Evolutionary conservation across 1,140 invertebrate genomes (phyloP).

Genomic region (Cotesia chilonis): DNA sequence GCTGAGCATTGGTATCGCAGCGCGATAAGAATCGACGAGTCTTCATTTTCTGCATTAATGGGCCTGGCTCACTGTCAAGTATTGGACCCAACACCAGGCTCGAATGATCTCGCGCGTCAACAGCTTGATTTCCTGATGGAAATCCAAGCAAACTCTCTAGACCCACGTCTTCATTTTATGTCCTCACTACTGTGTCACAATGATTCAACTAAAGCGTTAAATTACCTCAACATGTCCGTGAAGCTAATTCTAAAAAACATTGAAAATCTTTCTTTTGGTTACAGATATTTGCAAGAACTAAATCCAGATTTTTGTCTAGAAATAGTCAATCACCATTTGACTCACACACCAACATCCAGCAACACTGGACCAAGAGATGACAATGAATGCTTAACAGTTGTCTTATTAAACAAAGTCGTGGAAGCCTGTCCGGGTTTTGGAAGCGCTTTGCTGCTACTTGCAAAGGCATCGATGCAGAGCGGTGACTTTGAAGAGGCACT

Average conservation of each 20-base stretch:
- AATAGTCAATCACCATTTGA: constrained; percentile 79
- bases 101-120: constrained; percentile 76
- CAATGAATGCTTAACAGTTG: constrained; percentile 68
- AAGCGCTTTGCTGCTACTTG: constrained; percentile 77
- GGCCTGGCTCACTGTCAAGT: constrained; percentile 86
- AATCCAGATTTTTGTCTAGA: constrained; percentile 89
- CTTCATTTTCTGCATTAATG: constrained; percentile 79
- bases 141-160: constrained; percentile 73
- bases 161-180: constrained; percentile 72
- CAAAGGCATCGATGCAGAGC: constrained; percentile 81
- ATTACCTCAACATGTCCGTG: constrained; percentile 76
- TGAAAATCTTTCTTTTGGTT: constrained; percentile 74
- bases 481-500: constrained; percentile 77
- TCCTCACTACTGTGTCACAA: constrained; percentile 73
- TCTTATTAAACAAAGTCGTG: constrained; percentile 77
- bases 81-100: constrained; percentile 65
- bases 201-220: constrained; percentile 69
- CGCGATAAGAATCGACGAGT: constrained; percentile 84
- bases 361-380: constrained; percentile 41
- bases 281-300: constrained; percentile 77
- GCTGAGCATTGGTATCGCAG: constrained; percentile 81
- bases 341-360: constrained; percentile 61
- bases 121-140: constrained; percentile 89
- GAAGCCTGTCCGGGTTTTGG: constrained; percentile 85
- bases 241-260: constrained; percentile 74